Conservation (phyloP, 2,797 vertebrate species). For the Oreochromis grahami region DNA sequence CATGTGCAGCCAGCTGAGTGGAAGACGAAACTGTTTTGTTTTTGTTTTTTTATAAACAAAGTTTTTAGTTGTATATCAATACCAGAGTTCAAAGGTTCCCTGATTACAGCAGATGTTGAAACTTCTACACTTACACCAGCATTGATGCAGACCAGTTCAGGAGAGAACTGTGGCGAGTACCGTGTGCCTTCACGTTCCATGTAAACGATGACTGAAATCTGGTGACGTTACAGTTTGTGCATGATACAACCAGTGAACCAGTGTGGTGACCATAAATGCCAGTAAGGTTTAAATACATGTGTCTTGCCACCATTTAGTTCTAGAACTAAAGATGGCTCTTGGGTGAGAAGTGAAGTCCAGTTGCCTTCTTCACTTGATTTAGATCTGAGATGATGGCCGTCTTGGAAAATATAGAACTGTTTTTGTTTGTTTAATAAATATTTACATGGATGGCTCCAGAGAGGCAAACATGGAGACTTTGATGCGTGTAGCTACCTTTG, state of each 20-base stretch:
- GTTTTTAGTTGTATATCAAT: not conserved
- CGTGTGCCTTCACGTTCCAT: not conserved
- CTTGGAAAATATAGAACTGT: not conserved
- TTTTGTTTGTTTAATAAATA: not conserved
- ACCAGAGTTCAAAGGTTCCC: not conserved
- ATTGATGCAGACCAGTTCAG: not conserved
- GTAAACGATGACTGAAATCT: rapidly evolving
- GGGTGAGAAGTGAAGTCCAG: not conserved
- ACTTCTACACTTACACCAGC: not conserved
- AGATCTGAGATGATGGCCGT: not conserved
- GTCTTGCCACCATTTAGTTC: not conserved
- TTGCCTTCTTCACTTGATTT: not conserved
- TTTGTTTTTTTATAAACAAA: not conserved
- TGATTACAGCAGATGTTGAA: not conserved
- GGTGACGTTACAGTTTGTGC: not conserved
- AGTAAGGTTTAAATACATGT: not conserved
- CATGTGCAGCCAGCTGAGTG: not conserved
- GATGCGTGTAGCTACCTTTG: rapidly evolving
- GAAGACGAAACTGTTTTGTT: not conserved
- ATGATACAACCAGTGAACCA: not conserved
- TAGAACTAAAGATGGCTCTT: not conserved
- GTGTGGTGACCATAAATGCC: not conserved
- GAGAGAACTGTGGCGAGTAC: not conserved
- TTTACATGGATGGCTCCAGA: not conserved
- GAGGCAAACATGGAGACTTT: not conserved